Percentiles rank a stretch among this genome's conserved stretches.
Evolutionary conservation across 2,888 invertebrate genomes (phyloP).

Genomic region (Tipula vernalis): DNA sequence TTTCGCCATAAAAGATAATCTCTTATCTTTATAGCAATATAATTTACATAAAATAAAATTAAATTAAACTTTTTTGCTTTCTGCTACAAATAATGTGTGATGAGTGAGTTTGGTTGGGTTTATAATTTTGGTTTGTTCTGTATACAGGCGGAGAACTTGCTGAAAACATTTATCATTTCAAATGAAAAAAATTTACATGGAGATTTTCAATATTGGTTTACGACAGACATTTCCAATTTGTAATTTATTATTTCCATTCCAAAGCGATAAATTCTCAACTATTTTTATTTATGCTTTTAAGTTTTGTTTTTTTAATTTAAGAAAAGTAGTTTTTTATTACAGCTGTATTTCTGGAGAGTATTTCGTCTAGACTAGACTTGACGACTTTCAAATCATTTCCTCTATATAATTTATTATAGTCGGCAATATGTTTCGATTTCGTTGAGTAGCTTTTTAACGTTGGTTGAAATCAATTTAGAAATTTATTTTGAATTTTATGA

Average conservation of each 20-base stretch:
- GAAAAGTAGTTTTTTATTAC: background rate
- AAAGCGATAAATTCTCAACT: background rate
- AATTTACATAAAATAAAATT: background rate
- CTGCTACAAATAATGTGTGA: background rate
- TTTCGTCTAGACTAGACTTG: background rate
- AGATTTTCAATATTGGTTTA: background rate
- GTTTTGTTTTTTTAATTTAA: background rate
- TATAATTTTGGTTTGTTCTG: background rate
- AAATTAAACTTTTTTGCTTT: background rate
- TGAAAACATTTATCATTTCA: background rate
- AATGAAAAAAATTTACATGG: background rate
- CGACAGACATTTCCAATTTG: background rate
- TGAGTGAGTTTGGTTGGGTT: background rate
- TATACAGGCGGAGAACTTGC: background rate
- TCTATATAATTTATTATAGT: background rate
- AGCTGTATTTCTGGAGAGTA: too few relatives aligned
- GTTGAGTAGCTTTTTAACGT: background rate
- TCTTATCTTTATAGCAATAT: background rate
- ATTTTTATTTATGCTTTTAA: background rate
- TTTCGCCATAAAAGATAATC: background rate
- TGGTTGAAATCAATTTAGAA: background rate
- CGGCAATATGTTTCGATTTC: background rate
- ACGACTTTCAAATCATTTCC: background rate
- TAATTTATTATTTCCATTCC: background rate
- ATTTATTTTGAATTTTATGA: too few relatives aligned